A percentile compares a stretch with the other conserved stretches of the same genome.
phyloP scores from a whole-genome alignment of 2,797 vertebrate genomes.

The Brachymystax lenok region DNA sequence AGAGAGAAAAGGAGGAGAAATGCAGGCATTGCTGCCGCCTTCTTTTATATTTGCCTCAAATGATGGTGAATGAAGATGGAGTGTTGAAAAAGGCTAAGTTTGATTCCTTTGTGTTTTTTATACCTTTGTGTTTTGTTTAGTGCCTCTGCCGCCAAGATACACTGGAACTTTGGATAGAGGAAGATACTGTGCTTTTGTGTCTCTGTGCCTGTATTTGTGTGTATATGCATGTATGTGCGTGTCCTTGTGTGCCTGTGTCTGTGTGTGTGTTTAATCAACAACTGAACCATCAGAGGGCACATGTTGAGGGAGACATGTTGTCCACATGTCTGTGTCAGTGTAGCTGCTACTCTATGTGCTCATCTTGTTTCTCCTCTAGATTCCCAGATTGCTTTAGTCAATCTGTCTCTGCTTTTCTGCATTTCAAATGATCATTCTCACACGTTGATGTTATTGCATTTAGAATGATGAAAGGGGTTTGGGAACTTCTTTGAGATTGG shows the following conservation, averaged over 20 bases:
- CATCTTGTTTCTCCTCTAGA: background rate
- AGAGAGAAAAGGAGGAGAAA: background rate
- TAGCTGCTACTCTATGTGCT: background rate
- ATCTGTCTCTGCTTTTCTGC: conserved; percentile 13
- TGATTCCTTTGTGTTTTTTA: background rate
- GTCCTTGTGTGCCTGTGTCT: background rate
- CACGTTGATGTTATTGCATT: conserved; percentile 4
- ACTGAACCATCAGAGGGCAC: conserved; percentile 4
- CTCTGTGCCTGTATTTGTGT: background rate
- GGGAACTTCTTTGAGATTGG: background rate
- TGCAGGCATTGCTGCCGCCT: conserved; percentile 43
- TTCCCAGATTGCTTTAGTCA: conserved; percentile 11
- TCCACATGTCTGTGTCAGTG: conserved; percentile 31
- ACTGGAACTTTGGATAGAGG: background rate
- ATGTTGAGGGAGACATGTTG: conserved; percentile 1
- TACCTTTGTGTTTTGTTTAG: background rate
- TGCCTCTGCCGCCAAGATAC: background rate
- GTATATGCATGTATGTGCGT: background rate
- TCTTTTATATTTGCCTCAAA: conserved; percentile 21
- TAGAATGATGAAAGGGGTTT: background rate
- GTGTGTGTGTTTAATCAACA: conserved; percentile 9
- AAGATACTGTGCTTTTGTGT: background rate
- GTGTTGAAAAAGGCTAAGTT: background rate
- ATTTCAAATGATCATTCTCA: conserved; percentile 10
- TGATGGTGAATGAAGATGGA: conserved; percentile 1